phyloP scores from a whole-genome alignment of 2,888 invertebrate species.

The Buathra laborator region DNA sequence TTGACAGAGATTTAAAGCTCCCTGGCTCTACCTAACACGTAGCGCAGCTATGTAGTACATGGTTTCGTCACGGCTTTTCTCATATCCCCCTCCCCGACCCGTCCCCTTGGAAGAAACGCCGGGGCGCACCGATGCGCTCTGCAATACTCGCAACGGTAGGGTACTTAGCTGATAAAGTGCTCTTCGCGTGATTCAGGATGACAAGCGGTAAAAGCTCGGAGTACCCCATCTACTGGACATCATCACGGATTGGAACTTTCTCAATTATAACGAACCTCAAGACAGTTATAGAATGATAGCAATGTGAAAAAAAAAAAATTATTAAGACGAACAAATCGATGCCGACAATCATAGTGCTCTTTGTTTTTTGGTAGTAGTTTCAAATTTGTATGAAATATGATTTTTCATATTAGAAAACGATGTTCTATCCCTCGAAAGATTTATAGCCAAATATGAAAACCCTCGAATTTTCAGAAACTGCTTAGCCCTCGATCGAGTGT shows the following conservation, averaged over 20 bases:
- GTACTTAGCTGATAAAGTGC: conserved; percentile 73
- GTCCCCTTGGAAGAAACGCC: conserved; percentile 10
- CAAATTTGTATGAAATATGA: background rate
- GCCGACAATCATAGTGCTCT: background rate
- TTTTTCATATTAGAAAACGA: background rate
- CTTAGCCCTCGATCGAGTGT: conserved; percentile 6
- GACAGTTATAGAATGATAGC: background rate
- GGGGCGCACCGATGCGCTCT: conserved; percentile 2
- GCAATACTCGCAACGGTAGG: conserved; percentile 41
- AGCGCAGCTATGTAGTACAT: conserved; percentile 10
- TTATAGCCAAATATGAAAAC: background rate
- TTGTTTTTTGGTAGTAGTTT: background rate
- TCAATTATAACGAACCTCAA: background rate
- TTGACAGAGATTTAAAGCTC: conserved; percentile 61
- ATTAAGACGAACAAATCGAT: background rate
- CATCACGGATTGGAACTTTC: conserved; percentile 16
- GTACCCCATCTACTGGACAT: conserved; percentile 42
- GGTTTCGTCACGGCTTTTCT: conserved; percentile 15
- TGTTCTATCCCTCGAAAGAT: background rate
- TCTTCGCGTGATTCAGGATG: conserved; percentile 71
- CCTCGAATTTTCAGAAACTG: background rate
- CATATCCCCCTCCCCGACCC: background rate
- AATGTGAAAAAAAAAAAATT: background rate
- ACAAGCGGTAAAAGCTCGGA: conserved; percentile 69
- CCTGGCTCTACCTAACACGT: conserved; percentile 54